Evolutionary conservation across 2,113 vertebrate species (phyloP).

Genomic region (Danionella cerebrum): DNA sequence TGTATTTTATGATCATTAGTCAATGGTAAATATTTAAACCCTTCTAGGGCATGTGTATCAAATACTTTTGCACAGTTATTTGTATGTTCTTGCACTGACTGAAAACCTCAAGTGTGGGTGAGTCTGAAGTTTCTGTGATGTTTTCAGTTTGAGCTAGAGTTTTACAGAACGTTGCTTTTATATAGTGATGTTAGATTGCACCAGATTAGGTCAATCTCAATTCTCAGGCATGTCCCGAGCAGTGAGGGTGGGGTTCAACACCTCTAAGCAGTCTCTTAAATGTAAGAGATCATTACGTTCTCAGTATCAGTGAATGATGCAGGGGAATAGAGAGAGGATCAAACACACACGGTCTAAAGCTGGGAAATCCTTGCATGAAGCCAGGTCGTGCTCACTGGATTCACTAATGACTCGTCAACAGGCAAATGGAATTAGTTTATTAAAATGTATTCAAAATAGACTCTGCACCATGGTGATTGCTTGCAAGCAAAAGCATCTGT

Average conservation of each 20-base stretch:
- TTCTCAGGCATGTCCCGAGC: conserved; percentile 37
- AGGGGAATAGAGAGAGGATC: conserved; percentile 10
- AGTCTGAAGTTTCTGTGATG: too few species aligned
- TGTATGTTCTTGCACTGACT: too few species aligned
- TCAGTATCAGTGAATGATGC: conserved; percentile 36
- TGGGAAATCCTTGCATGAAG: not conserved
- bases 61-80: too few species aligned
- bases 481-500: not conserved
- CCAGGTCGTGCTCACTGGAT: not conserved
- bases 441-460: conserved; percentile 1
- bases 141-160: too few species aligned
- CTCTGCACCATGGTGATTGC: not conserved
- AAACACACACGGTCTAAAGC: not conserved
- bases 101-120: too few species aligned
- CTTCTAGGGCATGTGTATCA: too few species aligned
- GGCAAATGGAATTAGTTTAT: conserved; percentile 3
- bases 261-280: conserved; percentile 43
- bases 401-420: not conserved
- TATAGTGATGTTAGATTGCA: too few species aligned
- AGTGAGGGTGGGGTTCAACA: conserved; percentile 45
- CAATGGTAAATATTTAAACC: too few species aligned
- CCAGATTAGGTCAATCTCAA: conserved; percentile 41
- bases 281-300: conserved; percentile 36
- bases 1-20: too few species aligned
- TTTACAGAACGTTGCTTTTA: too few species aligned